Evolutionary conservation across 2,797 vertebrate genomes (phyloP).

Genomic region (Macropodus opercularis): DNA sequence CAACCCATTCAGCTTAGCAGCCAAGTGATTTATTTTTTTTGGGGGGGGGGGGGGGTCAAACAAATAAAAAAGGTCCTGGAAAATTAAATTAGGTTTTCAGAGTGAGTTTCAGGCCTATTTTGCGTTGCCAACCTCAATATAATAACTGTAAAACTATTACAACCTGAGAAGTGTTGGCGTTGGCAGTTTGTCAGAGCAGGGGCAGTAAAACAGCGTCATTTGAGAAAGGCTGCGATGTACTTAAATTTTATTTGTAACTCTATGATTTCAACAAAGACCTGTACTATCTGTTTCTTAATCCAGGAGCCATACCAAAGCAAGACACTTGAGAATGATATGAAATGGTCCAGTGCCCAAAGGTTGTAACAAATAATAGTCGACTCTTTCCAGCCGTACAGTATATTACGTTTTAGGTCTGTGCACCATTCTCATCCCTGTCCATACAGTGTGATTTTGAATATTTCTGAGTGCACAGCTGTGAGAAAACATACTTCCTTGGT

Average conservation of each 20-base stretch:
- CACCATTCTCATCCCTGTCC: conserved; percentile 33
- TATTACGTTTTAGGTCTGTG: conserved; percentile 33
- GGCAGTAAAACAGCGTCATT: conserved; percentile 64
- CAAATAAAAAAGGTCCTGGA: conserved; percentile 59
- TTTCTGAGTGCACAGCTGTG: conserved; percentile 29
- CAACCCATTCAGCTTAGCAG: conserved; percentile 66
- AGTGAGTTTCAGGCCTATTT: conserved; percentile 57
- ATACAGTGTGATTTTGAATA: conserved; percentile 33
- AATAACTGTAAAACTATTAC: conserved; percentile 82
- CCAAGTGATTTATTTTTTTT: conserved; percentile 60
- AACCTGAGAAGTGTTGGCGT: conserved; percentile 80
- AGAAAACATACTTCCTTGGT: conserved; percentile 50
- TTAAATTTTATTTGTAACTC: conserved; percentile 67
- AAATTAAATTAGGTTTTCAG: conserved; percentile 77
- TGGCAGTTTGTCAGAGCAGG: conserved; percentile 71
- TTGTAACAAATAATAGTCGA: conserved; percentile 45
- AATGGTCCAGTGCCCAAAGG: conserved; percentile 35
- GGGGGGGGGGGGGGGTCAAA: too few species aligned
- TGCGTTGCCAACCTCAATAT: conserved; percentile 76
- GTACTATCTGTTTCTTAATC: conserved; percentile 53
- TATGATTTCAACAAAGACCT: conserved; percentile 51
- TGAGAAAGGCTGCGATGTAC: conserved; percentile 57
- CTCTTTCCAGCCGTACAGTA: conserved; percentile 38
- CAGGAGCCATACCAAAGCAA: conserved; percentile 46
- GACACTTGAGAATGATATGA: conserved; percentile 37